These are phyloP conservation scores for Platygyra sinensis DNA, from an alignment of 64 coral and sea anemone genomes.

Conservation along the genomic window DNA sequence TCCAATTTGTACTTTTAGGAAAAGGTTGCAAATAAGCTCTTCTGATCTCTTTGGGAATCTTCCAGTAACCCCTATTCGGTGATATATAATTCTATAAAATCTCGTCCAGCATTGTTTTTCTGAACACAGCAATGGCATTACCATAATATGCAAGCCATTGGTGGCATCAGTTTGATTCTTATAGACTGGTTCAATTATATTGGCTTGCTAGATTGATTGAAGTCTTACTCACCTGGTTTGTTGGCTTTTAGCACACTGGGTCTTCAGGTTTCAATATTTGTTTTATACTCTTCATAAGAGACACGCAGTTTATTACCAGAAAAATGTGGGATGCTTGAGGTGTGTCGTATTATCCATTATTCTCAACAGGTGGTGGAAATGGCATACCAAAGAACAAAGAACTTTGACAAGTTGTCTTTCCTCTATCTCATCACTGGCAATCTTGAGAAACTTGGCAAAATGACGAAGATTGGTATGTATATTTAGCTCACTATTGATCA, in stretches of 20 bases:
- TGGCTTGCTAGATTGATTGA: slow-evolving; percentile 54
- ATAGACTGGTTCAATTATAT: slow-evolving; percentile 61
- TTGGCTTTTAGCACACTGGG: background rate
- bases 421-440: slow-evolving; percentile 98
- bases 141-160: slow-evolving; percentile 42
- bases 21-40: no score
- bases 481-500: background rate
- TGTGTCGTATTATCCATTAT: background rate
- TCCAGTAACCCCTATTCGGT: no score
- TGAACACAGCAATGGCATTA: background rate
- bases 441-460: slow-evolving; percentile 93
- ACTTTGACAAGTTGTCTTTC: slow-evolving; percentile 98
- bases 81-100: no score
- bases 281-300: no score
- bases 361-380: slow-evolving; percentile 87
- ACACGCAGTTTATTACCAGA: no score
- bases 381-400: slow-evolving; percentile 98
- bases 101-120: background rate
- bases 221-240: slow-evolving; percentile 66
- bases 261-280: background rate
- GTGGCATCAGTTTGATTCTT: slow-evolving; percentile 47
- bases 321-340: no score
- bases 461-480: slow-evolving; percentile 95
- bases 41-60: no score
- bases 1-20: no score